phyloP scores from a whole-genome alignment of 2,797 vertebrate genomes.

The Brachymystax lenok region DNA sequence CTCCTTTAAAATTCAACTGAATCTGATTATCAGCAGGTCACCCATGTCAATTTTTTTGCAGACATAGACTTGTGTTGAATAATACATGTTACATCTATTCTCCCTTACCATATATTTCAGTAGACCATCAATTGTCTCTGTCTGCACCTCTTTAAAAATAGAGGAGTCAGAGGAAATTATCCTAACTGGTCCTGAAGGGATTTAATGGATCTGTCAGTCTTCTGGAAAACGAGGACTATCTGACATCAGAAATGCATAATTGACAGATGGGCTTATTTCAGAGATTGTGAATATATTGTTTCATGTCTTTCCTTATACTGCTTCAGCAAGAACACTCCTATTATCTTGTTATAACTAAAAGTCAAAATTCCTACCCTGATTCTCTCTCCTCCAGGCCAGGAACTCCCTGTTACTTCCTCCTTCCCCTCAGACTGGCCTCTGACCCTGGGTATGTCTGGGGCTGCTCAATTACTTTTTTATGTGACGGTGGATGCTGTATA shows the following conservation, averaged over 20 bases:
- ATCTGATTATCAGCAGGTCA: not conserved
- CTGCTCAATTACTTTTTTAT: no score
- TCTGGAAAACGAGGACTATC: not conserved
- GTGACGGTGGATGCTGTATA: no score
- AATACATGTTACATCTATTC: not conserved
- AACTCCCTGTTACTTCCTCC: no score
- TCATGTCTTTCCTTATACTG: not conserved
- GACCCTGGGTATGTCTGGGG: no score
- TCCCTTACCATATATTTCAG: not conserved
- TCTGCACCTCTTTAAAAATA: not conserved
- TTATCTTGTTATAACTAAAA: no score
- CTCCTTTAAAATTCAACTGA: not conserved
- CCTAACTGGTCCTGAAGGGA: no score
- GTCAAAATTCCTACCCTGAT: no score
- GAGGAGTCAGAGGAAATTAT: not conserved
- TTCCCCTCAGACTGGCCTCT: no score
- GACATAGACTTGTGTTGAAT: conserved; percentile 1
- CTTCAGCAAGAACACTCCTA: no score
- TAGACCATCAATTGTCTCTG: not conserved
- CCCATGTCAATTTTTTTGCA: not conserved
- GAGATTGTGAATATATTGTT: not conserved
- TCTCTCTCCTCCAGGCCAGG: no score
- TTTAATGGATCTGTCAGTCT: not conserved
- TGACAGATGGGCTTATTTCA: not conserved
- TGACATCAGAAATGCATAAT: not conserved